Conservation (phyloP, 1,140 invertebrate genomes). For the Drosophila mayri region DNA sequence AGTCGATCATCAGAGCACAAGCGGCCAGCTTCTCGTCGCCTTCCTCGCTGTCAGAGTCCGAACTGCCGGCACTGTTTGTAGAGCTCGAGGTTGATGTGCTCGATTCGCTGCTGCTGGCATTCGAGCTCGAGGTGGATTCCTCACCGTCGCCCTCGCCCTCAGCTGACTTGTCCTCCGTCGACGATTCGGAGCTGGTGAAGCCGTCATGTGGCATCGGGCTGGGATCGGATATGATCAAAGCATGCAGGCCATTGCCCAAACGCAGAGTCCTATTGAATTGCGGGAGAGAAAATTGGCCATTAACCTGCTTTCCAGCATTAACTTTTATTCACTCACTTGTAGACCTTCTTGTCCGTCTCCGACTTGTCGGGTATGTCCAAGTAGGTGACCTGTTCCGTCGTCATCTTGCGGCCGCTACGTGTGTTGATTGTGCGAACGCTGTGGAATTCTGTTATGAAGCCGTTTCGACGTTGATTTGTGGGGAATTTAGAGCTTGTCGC, state of each 20-base stretch:
- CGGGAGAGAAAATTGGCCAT: neutral
- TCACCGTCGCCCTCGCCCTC: slow-evolving; percentile 21
- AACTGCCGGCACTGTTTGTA: slow-evolving; percentile 60
- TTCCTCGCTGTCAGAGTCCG: slow-evolving; percentile 83
- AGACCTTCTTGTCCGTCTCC: slow-evolving; percentile 87
- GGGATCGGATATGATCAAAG: slow-evolving; percentile 89
- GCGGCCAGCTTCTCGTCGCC: slow-evolving; percentile 88
- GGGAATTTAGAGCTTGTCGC: slow-evolving; percentile 1
- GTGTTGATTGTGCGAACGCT: slow-evolving; percentile 1
- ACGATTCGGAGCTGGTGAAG: slow-evolving; percentile 68
- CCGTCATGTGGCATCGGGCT: slow-evolving; percentile 72
- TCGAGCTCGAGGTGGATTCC: slow-evolving; percentile 13
- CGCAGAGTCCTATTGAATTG: slow-evolving; percentile 86
- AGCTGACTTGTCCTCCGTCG: slow-evolving; percentile 35
- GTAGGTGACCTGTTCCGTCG: slow-evolving; percentile 58
- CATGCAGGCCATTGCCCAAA: slow-evolving; percentile 89
- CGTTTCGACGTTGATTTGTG: neutral
- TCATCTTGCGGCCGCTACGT: slow-evolving; percentile 11
- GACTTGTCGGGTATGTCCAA: slow-evolving; percentile 86
- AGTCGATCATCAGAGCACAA: slow-evolving; percentile 89
- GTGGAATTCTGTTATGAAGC: slow-evolving; percentile 5
- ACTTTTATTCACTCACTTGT: slow-evolving; percentile 74
- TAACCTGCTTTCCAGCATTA: neutral
- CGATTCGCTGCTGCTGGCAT: slow-evolving; percentile 35
- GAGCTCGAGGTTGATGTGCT: slow-evolving; percentile 43